A percentile compares a stretch with the other conserved stretches of the same genome.
These are phyloP conservation scores for Loxodonta africana DNA, from an alignment of 2,113 vertebrate genomes.

Conservation along the genomic window DNA sequence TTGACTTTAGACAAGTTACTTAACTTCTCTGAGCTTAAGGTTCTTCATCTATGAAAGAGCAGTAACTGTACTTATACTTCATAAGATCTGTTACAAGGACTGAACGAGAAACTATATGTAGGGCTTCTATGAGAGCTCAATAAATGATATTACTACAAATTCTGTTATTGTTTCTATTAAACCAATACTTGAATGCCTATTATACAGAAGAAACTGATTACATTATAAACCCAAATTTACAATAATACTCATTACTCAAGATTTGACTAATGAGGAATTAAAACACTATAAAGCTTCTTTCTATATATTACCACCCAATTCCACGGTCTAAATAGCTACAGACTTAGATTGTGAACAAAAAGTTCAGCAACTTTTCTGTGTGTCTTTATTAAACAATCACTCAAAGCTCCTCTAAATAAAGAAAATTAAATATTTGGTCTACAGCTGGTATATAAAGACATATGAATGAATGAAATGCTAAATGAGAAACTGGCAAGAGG, in stretches of 20 bases:
- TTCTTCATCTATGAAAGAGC: conserved; percentile 61
- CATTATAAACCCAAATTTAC: conserved; percentile 20
- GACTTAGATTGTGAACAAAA: conserved; percentile 39
- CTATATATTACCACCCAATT: conserved; percentile 45
- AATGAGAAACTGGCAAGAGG: conserved; percentile 31
- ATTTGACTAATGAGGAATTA: conserved; percentile 24
- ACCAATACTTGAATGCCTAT: conserved; percentile 36
- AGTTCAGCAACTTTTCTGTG: conserved; percentile 50
- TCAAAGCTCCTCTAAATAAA: conserved; percentile 43
- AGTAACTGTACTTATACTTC: conserved; percentile 68
- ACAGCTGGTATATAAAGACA: conserved; percentile 48
- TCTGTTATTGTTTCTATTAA: conserved; percentile 35
- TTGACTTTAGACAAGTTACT: conserved; percentile 36
- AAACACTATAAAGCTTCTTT: conserved; percentile 56
- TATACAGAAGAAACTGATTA: conserved; percentile 46
- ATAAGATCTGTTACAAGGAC: neutral
- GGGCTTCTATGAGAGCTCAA: conserved; percentile 18
- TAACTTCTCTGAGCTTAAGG: conserved; percentile 32
- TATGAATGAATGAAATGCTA: conserved; percentile 48
- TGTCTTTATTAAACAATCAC: conserved; percentile 22
- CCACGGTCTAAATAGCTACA: conserved; percentile 58
- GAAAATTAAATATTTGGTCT: conserved; percentile 57
- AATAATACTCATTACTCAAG: conserved; percentile 48
- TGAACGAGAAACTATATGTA: conserved; percentile 66
- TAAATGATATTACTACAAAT: conserved; percentile 44